Percentiles rank a stretch among this genome's conserved stretches.
Conservation (phyloP, 2,888 invertebrate genomes). For the Helobdella robusta region DNA sequence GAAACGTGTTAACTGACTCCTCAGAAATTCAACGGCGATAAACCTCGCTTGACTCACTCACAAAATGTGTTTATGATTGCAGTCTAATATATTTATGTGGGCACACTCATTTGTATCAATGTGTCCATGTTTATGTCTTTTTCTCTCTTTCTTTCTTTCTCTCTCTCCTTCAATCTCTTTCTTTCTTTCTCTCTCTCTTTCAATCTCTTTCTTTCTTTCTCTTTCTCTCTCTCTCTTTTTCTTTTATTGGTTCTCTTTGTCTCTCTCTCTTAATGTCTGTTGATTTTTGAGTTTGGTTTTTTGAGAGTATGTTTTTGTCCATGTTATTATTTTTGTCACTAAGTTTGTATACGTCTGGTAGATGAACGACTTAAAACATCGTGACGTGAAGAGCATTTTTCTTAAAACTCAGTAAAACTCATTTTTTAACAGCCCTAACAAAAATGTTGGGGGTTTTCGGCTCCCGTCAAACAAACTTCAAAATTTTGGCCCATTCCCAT, state of each 20-base stretch:
- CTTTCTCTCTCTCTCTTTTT: constrained; percentile 3
- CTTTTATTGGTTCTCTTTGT: neutral
- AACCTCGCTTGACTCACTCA: no score
- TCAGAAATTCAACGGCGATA: no score
- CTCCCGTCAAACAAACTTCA: no score
- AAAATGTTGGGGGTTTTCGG: no score
- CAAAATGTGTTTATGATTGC: no score
- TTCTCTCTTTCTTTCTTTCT: neutral
- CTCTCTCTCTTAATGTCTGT: neutral
- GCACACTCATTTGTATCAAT: neutral
- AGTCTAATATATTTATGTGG: no score
- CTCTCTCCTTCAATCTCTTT: neutral
- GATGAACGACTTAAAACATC: no score
- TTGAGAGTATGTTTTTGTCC: neutral
- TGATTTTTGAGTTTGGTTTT: neutral
- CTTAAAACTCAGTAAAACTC: no score
- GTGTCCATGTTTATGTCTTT: neutral
- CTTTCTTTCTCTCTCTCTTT: constrained; percentile 3
- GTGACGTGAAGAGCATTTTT: no score
- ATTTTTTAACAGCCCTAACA: no score
- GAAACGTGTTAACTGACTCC: no score
- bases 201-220: neutral
- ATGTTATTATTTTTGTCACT: neutral
- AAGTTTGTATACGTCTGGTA: neutral
- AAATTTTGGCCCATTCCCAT: no score